Evolutionary conservation across 2,113 vertebrate genomes (phyloP), one percentile per base, ranked within the genome.

Genomic region (Diadophis punctatus): DNA sequence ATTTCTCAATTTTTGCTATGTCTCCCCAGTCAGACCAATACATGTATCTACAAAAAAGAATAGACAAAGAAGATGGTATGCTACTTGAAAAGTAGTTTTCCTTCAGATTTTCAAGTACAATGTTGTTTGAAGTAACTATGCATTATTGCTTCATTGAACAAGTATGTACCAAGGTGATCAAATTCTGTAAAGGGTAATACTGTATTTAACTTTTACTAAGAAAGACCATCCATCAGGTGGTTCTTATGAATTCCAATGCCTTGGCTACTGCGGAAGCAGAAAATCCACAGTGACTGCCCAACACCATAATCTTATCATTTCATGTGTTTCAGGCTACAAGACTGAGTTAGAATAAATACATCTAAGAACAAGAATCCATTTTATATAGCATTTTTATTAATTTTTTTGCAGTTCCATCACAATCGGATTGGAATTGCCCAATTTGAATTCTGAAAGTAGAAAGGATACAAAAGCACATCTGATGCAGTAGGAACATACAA

Each of bases 1-100:
- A 98, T 95, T 99, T 99, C 96, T 99, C 99, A 0, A 99, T 99
- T 97, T 99, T 99, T 43, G 99, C 99, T 91, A 98, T 97, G 95
- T 97, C 97, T 46, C 99, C 99, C 99, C 99, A 99, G 97, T 99
- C 99, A 87, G 99, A 99, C 99, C 99, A 99, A 95, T 99, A 99
- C 98, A 99, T 99, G 96, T 99, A 99, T 96, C 99, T 99, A 94
- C 30, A 95, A 94, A 43, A 94, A 5, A 51, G 92, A 5, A 92
- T 56, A 94, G 14, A 94, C 1, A 92, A 63, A 16, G 23, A 68
- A 18, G 51, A 22, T 0, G 14, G 52, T 60, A 25, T 63, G 46
- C 12, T 14, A 56, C 11, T 0, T 12, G 55, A 87, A 74, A 85
- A 90, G 91, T 58, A 8, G 46, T 56, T 56, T 3, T 43, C 53